Base-by-base conservation (phyloP, 2,888 invertebrate genomes). In the Elgonia sp. region DNA sequence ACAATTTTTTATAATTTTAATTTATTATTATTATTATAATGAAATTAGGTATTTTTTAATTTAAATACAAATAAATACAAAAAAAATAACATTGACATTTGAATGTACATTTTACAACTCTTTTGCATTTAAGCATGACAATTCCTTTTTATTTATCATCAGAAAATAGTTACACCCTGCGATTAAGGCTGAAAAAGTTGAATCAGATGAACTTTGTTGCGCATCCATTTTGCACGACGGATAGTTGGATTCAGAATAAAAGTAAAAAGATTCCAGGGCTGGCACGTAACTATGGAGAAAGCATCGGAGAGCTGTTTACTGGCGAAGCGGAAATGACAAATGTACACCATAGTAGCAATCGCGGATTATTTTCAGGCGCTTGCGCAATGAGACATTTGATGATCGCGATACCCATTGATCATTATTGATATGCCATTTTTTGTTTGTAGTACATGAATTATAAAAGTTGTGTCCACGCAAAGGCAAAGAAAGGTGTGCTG, bases 231-330 rank as follows among this genome's bases (percentile, higher is more conserved):
- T 18, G 73, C 62, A 18, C 57, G 73, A 73, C 40, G 39, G 8
- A 40, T 65, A 73, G 50, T 55, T 21, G 21, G 40, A 60, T 65
- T 84, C 16, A 37, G 62, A 84, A 80, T 75, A 84, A 84, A 87
- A 84, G 72, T 72, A 84, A 84, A 86, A 84, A 84, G 70, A 77
- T 63, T 77, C 77, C 65, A n/a, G 81, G 62, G 60, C 76, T 77
- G 79, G 84, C 84, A 88, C 84, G 82, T 88, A 88, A 85, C 88
- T 85, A 82, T 62, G 77, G 88, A 82, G 88, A 88, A 88, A 88
- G 88, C 88, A 88, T 79, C 88, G 73, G 82, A 82, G 84, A 88
- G 80, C 85, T 83, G 82, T 83, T 85, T 88, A 83, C 80, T 62
- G 75, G 73, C 67, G 73, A 85, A 87, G 84, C 87, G 87, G 87